These are phyloP conservation scores for Folsomia candida DNA, from an alignment of 2,888 invertebrate species.

Conservation along the genomic window DNA sequence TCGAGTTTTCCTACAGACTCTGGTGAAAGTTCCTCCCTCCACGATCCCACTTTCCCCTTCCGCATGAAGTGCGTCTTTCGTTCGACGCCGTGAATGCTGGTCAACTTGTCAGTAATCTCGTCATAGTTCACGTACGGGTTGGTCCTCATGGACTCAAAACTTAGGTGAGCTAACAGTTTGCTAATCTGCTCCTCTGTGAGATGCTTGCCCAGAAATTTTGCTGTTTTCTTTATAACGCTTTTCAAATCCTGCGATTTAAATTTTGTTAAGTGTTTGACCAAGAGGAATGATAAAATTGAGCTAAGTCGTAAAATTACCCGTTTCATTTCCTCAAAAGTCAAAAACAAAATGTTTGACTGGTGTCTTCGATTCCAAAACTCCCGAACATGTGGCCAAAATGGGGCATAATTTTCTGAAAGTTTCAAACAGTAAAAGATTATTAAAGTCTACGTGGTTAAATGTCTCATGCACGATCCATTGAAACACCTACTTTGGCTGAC, in stretches of 20 bases:
- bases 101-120: constrained; percentile 52
- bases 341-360: constrained; percentile 70
- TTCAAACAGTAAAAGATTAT: not conserved
- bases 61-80: constrained; percentile 61
- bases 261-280: not conserved
- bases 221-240: constrained; percentile 66
- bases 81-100: constrained; percentile 53
- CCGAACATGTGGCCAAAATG: constrained; percentile 46
- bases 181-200: constrained; percentile 67
- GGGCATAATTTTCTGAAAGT: constrained; percentile 40
- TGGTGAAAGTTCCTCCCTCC: constrained; percentile 74
- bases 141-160: constrained; percentile 76
- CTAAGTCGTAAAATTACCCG: constrained; percentile 53
- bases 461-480: too few species aligned
- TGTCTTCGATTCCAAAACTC: constrained; percentile 68
- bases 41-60: constrained; percentile 77
- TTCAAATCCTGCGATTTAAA: constrained; percentile 62
- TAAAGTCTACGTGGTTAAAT: not conserved
- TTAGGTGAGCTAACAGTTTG: constrained; percentile 68
- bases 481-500: constrained; percentile 37
- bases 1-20: constrained; percentile 71
- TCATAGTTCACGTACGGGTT: constrained; percentile 77
- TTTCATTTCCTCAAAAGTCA: constrained; percentile 81
- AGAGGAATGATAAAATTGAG: not conserved
- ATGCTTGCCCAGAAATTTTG: constrained; percentile 67